Base-by-base conservation (phyloP, 2,113 vertebrate genomes). In the Clinocottus analis region DNA sequence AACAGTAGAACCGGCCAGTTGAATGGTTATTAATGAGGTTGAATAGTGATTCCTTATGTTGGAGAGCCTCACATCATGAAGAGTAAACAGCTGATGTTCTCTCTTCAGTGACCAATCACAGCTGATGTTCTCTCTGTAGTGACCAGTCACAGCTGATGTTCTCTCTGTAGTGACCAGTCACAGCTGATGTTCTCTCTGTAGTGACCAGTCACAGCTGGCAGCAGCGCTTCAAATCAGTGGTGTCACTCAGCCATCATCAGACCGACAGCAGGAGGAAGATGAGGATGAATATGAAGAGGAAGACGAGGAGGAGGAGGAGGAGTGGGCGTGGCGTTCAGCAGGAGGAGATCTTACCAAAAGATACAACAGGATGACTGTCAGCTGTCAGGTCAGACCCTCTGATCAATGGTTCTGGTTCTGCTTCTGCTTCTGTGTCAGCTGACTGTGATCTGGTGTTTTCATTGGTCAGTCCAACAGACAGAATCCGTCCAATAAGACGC, bases 401-500 rank as follows among this genome's bases (percentile, higher is more conserved):
- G 43, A 55, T 5, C 29, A 7, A 25, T 63, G 4, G 31, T 33
- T 41, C 3, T 55, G 6, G 60, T 41, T 29, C 16, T 31, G 16
- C 21, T 33, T 33, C 33, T 33, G 33, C 1, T 33, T 3, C 33
- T 33, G 4, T 21, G 14, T 47, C 43, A 56, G 7, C 12, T 72
- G 21, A 47, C 21, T 10, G n/a, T 23, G 12, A 33, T 33, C 27
- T 35, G 5, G 29, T 23, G 7, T 27, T 72, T 5, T 33, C 1
- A 29, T 35, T 71, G 3, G 43, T 64, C 78, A 91, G 91, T 72
- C 84, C 4, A 92, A 91, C 82, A 85, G 81, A 72, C 81, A 92
- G 77, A 85, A 65, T 45, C 71, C 77, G 0, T 84, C 83, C 72
- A 90, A 62, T 64, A 93, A 89, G 67, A 70, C 14, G 81, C 63